Evolutionary conservation across 2,888 invertebrate species (phyloP).

Genomic region (Nebria salina): DNA sequence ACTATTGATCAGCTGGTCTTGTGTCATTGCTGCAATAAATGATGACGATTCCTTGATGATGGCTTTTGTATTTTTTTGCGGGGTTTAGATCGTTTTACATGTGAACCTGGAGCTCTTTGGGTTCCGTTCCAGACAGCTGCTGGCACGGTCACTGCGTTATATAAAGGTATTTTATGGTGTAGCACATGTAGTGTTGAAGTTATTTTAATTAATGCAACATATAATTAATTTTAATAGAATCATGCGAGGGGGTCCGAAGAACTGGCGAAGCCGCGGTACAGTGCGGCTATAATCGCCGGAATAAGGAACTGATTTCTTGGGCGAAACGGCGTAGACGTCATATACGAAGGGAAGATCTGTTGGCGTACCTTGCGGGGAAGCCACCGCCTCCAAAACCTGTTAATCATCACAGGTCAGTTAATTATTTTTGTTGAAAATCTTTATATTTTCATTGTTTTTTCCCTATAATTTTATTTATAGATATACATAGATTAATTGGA

Average conservation of each 20-base stretch:
- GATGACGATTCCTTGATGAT: conserved; percentile 43
- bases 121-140: conserved; percentile 83
- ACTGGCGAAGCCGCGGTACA: conserved; percentile 76
- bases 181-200: conserved; percentile 36
- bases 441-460: background rate
- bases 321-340: conserved; percentile 75
- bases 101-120: conserved; percentile 74
- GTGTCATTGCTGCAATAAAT: conserved; percentile 50
- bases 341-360: conserved; percentile 79
- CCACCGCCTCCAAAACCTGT: conserved; percentile 68
- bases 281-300: conserved; percentile 77
- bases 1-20: conserved; percentile 56
- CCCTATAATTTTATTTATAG: too few species aligned
- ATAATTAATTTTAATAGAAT: conserved; percentile 65
- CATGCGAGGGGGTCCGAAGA: conserved; percentile 74
- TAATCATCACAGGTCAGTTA: conserved; percentile 63
- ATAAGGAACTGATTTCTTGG: conserved; percentile 80
- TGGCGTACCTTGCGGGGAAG: conserved; percentile 80
- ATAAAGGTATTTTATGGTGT: conserved; percentile 70
- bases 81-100: conserved; percentile 68
- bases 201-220: background rate
- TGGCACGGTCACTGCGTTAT: conserved; percentile 78
- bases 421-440: conserved; percentile 2
- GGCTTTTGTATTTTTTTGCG: conserved; percentile 47
- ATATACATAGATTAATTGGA: too few species aligned